Evolutionary conservation across 2,113 vertebrate genomes (phyloP).

Genomic region (Actinemys pallida): DNA sequence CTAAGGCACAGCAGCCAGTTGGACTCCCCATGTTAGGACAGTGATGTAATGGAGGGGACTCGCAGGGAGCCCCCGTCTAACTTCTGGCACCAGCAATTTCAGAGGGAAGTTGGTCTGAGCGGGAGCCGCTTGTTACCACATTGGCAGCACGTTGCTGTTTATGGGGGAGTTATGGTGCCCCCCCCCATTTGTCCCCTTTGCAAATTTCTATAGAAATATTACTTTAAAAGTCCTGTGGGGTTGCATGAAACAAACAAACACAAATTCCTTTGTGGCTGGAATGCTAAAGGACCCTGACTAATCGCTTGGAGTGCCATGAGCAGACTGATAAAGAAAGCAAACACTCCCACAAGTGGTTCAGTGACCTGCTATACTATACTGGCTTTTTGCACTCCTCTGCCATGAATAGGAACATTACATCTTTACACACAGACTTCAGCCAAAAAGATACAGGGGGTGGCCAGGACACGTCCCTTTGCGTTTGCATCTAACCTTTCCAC

Average conservation of each 20-base stretch:
- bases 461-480: neutral
- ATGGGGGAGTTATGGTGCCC: conserved; percentile 17
- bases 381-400: neutral
- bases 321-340: neutral
- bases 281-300: neutral
- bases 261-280: neutral
- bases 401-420: neutral
- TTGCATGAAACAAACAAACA: neutral
- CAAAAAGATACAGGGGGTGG: neutral
- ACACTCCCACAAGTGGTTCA: neutral
- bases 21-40: neutral
- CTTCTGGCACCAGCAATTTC: conserved; percentile 40
- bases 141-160: conserved; percentile 39
- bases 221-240: neutral
- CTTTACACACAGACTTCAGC: neutral
- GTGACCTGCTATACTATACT: neutral
- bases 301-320: neutral
- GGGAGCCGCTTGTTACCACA: conserved; percentile 40
- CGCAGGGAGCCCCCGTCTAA: conserved; percentile 57
- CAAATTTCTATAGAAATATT: conserved; percentile 3
- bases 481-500: neutral
- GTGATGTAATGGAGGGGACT: conserved; percentile 30
- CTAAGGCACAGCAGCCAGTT: neutral
- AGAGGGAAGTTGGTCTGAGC: conserved; percentile 11
- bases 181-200: neutral